Evolutionary conservation across 2,888 invertebrate species (phyloP).

Genomic region (Timema podura): DNA sequence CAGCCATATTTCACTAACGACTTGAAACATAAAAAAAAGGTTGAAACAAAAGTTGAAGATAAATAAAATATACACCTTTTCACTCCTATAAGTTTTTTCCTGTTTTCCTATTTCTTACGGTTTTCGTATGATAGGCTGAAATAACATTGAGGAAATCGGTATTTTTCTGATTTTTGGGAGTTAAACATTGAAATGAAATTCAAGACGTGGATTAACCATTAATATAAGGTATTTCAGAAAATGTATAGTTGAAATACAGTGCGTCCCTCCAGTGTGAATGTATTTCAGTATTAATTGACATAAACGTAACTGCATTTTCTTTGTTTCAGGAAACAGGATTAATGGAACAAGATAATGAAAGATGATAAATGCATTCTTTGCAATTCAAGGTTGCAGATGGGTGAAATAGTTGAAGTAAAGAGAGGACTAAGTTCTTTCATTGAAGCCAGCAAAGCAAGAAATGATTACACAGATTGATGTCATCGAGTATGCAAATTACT

Average conservation of each 20-base stretch:
- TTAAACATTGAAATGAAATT: not conserved
- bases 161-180: not conserved
- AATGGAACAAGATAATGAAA: no score
- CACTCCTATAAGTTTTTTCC: not conserved
- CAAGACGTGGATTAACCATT: not conserved
- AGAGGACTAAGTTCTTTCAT: slow-evolving; percentile 4
- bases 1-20: not conserved
- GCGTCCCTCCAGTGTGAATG: not conserved
- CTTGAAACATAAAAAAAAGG: not conserved
- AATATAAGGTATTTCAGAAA: not conserved
- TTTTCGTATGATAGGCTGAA: not conserved
- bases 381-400: not conserved
- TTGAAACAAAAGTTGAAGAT: not conserved
- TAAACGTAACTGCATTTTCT: not conserved
- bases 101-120: slow-evolving; percentile 1
- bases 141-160: not conserved
- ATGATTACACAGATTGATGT: slow-evolving; percentile 1
- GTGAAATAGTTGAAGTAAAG: not conserved
- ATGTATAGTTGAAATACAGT: not conserved
- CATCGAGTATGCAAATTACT: not conserved
- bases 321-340: not conserved
- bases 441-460: slow-evolving; percentile 4
- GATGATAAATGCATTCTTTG: not conserved
- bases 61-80: slow-evolving; percentile 3
- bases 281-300: not conserved